Evolutionary conservation across 2,888 invertebrate species (phyloP).

Genomic region (Cryptocephalus primarius): DNA sequence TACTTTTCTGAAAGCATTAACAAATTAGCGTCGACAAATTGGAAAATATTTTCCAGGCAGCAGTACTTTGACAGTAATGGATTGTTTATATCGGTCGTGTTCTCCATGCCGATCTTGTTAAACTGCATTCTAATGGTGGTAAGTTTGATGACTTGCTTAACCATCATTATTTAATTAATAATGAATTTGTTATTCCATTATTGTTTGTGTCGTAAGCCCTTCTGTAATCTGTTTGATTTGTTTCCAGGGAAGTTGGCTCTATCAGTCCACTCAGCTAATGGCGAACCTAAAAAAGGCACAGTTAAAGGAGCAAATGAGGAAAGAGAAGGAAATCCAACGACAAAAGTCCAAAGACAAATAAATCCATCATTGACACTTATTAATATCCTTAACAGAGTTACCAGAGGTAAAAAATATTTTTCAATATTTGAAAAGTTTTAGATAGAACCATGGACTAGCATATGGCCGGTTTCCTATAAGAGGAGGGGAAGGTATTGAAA

Average conservation of each 20-base stretch:
- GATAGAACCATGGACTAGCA: no score
- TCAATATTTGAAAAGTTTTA: no score
- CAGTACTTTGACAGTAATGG: conserved; percentile 93
- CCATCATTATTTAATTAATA: background rate
- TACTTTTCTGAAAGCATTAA: conserved; percentile 88
- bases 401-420: no score
- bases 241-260: conserved; percentile 78
- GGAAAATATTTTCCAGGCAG: conserved; percentile 79
- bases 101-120: conserved; percentile 83
- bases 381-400: no score
- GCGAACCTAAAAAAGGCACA: conserved; percentile 74
- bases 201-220: no score
- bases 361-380: background rate
- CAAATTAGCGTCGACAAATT: conserved; percentile 77
- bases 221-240: no score
- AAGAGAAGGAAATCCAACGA: conserved; percentile 35
- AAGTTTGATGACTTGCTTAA: conserved; percentile 40
- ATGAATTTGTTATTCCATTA: background rate
- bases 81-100: conserved; percentile 85
- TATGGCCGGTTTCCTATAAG: no score
- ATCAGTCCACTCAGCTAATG: conserved; percentile 81
- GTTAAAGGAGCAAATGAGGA: conserved; percentile 55
- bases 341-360: background rate
- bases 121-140: conserved; percentile 93
- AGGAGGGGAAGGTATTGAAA: no score